phyloP scores from a whole-genome alignment of 2,888 invertebrate genomes.

The Strigamia maritima region DNA sequence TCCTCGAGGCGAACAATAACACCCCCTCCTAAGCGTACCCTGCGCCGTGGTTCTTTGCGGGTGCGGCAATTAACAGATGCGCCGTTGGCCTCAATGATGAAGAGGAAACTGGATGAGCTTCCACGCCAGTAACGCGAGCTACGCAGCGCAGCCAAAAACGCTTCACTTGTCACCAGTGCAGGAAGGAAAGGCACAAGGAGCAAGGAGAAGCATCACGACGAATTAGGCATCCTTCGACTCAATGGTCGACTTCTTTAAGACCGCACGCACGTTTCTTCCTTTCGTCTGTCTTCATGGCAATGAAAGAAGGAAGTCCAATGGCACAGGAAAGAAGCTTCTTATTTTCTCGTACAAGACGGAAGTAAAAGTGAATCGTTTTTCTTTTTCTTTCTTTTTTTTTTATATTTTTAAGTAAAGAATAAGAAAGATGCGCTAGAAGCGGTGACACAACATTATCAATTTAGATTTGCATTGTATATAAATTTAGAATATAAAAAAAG shows the following conservation, averaged over 20 bases:
- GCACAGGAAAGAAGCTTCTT: slow-evolving; percentile 5
- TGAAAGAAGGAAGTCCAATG: slow-evolving; percentile 10
- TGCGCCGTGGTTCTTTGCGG: neutral
- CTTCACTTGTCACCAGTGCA: slow-evolving; percentile 9
- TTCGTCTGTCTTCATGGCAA: neutral
- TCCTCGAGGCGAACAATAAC: slow-evolving; percentile 26
- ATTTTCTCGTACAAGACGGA: neutral
- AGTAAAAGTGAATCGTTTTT: neutral
- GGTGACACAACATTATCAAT: neutral
- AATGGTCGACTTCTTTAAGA: slow-evolving; percentile 21
- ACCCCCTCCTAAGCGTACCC: slow-evolving; percentile 12
- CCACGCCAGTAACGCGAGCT: slow-evolving; percentile 22
- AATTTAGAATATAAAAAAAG: neutral
- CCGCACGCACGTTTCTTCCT: slow-evolving; percentile 9
- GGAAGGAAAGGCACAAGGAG: slow-evolving; percentile 17
- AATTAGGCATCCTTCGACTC: slow-evolving; percentile 27
- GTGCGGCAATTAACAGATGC: slow-evolving; percentile 24
- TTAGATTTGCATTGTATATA: neutral
- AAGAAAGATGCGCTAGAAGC: neutral
- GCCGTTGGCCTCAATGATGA: slow-evolving; percentile 26
- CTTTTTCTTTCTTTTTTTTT: neutral
- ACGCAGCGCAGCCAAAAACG: slow-evolving; percentile 14
- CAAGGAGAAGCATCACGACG: slow-evolving; percentile 19
- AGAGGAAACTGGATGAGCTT: slow-evolving; percentile 27
- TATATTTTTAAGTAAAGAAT: neutral